Base-by-base conservation (phyloP, 2,797 vertebrate genomes). In the Enoplosus armatus region DNA sequence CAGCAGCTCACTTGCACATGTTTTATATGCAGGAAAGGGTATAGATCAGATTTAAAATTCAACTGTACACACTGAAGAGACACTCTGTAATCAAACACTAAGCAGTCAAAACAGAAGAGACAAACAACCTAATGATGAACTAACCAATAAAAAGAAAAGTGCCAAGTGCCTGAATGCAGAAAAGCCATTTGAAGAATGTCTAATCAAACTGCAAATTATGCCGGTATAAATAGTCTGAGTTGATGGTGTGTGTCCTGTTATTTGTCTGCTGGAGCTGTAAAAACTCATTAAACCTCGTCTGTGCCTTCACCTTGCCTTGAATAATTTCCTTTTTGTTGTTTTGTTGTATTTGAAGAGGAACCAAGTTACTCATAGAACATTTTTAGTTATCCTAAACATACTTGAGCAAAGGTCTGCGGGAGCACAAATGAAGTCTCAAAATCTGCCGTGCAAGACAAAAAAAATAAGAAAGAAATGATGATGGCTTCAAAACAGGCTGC, bases 211-310 rank as follows among this genome's bases (percentile, higher is more conserved):
- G 37, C 27, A 54, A 63, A 66, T 53, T 24, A 48, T 18, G 54
- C 7, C 0, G 6, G 65, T 61, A 69, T 77, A 72, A 84, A 84
- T 43, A 72, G 53, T 37, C 24, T 8, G 55, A 61, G 68, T 35
- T 76, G 51, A 67, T 77, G 68, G 24, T 55, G 61, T 62, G 78
- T 41, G 64, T 74, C 60, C 37, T 39, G n/a, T 81, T 55, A 39
- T 64, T 37, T 68, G 59, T 41, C 72, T 51, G 20, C 61, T 24
- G 63, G 10, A 47, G 82, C 75, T 26, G 47, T 65, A 48, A 72
- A 77, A 80, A 56, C 56, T 80, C 73, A 78, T 75, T 71, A 80
- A 63, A 61, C 53, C 48, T 55, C n/a, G 1, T 1, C 7, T n/a
- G 15, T 22, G 15, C 15, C n/a, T 54, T 68, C 72, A 58, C 47